Evolutionary conservation across 2,113 vertebrate genomes (phyloP).

Genomic region (Pygoscelis adeliae): DNA sequence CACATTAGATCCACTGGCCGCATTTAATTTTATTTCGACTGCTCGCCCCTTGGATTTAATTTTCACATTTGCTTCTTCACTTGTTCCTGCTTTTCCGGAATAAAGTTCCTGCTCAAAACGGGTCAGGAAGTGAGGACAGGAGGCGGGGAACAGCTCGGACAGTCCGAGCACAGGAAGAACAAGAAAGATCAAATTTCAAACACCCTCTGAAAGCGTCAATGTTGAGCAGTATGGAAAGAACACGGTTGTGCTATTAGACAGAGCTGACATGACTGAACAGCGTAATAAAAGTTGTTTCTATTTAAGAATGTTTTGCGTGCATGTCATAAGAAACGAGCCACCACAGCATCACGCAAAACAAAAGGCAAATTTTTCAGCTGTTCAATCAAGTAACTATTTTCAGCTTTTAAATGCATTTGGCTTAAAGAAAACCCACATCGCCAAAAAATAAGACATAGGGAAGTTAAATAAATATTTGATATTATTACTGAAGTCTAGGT

Average conservation of each 20-base stretch:
- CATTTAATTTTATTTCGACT: background rate
- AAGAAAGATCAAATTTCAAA: slow-evolving; percentile 20
- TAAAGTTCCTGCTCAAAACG: background rate
- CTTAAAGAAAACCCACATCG: background rate
- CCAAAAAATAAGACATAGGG: background rate
- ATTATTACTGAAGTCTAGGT: background rate
- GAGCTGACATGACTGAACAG: background rate
- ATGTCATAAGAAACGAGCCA: background rate
- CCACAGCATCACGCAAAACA: background rate
- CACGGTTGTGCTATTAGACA: background rate
- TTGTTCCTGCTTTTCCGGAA: background rate
- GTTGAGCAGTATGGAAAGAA: background rate
- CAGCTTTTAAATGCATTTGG: background rate
- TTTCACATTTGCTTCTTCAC: background rate
- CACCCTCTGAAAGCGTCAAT: background rate
- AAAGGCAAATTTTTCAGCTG: background rate
- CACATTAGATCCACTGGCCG: background rate
- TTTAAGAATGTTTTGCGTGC: background rate
- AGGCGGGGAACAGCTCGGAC: background rate
- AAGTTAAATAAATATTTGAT: background rate
- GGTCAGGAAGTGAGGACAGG: slow-evolving; percentile 17
- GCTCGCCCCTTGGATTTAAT: background rate
- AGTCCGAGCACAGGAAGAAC: background rate
- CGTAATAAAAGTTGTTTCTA: background rate
- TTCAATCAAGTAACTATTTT: background rate